Conservation (phyloP, 1,140 invertebrate species). For the Atta colombica region DNA sequence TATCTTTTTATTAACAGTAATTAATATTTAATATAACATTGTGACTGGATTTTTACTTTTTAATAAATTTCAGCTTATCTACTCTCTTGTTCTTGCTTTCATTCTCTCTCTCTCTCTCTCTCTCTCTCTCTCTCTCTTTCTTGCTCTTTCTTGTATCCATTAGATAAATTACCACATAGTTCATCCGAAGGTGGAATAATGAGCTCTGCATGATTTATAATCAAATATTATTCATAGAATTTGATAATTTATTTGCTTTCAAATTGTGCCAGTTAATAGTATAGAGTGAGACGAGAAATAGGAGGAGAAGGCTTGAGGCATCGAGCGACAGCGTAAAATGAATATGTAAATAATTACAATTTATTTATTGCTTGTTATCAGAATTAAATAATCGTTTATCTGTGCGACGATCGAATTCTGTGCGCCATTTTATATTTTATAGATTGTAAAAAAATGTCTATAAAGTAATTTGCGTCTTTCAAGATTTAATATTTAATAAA, state of each 20-base stretch:
- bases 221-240: neutral
- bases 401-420: neutral
- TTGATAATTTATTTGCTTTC: neutral
- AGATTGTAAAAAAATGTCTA: neutral
- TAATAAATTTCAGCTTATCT: too few species aligned
- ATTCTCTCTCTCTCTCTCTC: too few species aligned
- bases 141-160: too few species aligned
- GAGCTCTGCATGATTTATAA: neutral
- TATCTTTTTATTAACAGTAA: too few species aligned
- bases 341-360: neutral
- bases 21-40: neutral
- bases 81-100: too few species aligned
- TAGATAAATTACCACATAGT: too few species aligned
- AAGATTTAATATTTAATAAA: neutral
- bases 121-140: too few species aligned
- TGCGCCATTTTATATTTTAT: neutral
- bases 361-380: neutral
- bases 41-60: too few species aligned
- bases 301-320: too few species aligned
- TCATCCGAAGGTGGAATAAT: too few species aligned
- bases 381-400: constrained; percentile 8
- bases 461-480: neutral
- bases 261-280: too few species aligned
- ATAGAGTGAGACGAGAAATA: neutral
- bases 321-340: neutral